phyloP scores from a whole-genome alignment of 2,113 vertebrate genomes.

The Laterallus jamaicensis region DNA sequence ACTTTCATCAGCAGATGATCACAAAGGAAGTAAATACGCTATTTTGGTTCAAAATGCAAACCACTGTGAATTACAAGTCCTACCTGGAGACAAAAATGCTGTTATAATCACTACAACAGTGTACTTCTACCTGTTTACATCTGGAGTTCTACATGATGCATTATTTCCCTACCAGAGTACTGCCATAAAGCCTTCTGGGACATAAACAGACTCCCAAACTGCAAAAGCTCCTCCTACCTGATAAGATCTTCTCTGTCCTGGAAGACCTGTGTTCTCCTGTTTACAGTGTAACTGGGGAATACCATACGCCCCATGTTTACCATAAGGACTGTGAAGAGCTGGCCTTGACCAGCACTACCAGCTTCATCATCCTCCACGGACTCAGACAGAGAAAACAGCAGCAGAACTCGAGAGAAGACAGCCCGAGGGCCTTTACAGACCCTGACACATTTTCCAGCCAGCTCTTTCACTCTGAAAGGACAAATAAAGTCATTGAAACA shows the following conservation, averaged over 20 bases:
- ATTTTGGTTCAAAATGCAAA: background rate
- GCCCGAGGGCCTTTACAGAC: conserved; percentile 78
- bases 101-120: background rate
- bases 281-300: conserved; percentile 86
- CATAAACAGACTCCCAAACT: background rate
- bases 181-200: background rate
- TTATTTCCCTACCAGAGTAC: background rate
- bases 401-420: conserved; percentile 87
- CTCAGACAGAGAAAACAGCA: conserved; percentile 89
- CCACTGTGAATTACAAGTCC: background rate
- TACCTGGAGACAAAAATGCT: background rate
- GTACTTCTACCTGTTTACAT: background rate
- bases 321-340: conserved; percentile 87
- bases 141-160: background rate
- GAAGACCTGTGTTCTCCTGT: conserved; percentile 82
- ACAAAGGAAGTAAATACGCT: background rate
- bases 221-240: conserved; percentile 73
- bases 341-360: conserved; percentile 84
- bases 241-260: conserved; percentile 90
- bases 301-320: conserved; percentile 85
- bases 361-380: conserved; percentile 88
- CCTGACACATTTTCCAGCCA: conserved; percentile 82
- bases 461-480: conserved; percentile 82
- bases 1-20: background rate
- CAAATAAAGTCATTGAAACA: background rate